These are phyloP conservation scores for Drosophila tristis DNA, from an alignment of 1,140 invertebrate genomes.

Conservation along the genomic window DNA sequence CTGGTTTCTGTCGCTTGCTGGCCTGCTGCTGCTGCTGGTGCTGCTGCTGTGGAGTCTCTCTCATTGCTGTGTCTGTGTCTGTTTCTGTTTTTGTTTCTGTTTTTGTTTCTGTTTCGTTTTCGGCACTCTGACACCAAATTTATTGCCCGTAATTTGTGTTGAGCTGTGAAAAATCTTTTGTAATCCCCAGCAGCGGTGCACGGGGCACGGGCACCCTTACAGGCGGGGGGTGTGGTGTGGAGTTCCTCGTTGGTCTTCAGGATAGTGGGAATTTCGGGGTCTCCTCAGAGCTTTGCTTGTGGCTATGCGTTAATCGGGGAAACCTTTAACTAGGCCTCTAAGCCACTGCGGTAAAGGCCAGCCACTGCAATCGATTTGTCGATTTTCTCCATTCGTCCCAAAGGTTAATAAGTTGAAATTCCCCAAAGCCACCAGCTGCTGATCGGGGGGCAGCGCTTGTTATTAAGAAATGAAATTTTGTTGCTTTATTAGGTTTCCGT, in stretches of 20 bases:
- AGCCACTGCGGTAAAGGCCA: slow-evolving; percentile 43
- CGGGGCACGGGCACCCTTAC: background rate
- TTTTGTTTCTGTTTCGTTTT: slow-evolving; percentile 38
- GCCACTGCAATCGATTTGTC: slow-evolving; percentile 46
- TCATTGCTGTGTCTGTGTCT: too few species aligned
- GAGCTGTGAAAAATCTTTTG: slow-evolving; percentile 69
- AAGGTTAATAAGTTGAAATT: slow-evolving; percentile 77
- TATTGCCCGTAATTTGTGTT: slow-evolving; percentile 74
- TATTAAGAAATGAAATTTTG: slow-evolving; percentile 83
- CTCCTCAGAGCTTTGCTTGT: slow-evolving; percentile 13
- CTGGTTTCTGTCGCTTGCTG: slow-evolving; percentile 9
- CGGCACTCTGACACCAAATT: slow-evolving; percentile 68
- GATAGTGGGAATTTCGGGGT: slow-evolving; percentile 27
- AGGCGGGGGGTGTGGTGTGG: background rate
- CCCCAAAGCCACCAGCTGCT: slow-evolving; percentile 17
- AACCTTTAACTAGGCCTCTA: slow-evolving; percentile 24
- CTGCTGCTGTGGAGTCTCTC: slow-evolving; percentile 15
- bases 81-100: slow-evolving; percentile 11
- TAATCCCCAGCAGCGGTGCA: slow-evolving; percentile 15
- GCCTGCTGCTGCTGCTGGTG: slow-evolving; percentile 26
- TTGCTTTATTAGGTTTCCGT: slow-evolving; percentile 77
- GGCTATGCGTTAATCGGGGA: slow-evolving; percentile 4
- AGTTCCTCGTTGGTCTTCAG: background rate
- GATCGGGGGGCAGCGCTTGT: slow-evolving; percentile 20
- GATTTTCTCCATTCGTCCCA: slow-evolving; percentile 54